phyloP scores from a whole-genome alignment of 2,797 vertebrate species.

The Cossypha dichroa region DNA sequence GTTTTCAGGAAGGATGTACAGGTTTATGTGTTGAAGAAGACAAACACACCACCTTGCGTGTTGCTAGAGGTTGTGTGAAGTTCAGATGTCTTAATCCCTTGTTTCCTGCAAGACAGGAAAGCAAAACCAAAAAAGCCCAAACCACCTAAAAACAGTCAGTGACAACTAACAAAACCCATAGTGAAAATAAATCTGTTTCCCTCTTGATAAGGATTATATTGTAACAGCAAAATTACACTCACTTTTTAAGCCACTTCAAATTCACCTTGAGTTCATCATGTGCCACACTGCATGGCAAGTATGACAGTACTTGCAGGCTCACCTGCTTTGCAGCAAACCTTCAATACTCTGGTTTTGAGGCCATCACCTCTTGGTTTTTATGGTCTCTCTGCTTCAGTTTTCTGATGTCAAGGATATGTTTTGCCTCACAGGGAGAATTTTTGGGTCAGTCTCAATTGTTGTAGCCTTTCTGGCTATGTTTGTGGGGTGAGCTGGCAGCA shows the following conservation, averaged over 20 bases:
- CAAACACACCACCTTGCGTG: neutral
- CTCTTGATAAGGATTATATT: neutral
- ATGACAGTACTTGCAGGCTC: neutral
- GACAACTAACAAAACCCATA: neutral
- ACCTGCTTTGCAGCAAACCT: neutral
- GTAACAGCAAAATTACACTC: neutral
- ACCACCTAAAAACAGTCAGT: neutral
- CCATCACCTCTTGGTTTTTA: neutral
- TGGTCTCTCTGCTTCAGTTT: neutral
- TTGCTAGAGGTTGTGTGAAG: neutral
- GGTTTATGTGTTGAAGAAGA: neutral
- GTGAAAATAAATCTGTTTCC: neutral
- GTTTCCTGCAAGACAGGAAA: neutral
- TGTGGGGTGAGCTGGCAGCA: neutral
- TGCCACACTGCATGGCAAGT: rapidly evolving
- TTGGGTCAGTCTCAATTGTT: neutral
- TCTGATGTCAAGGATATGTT: neutral
- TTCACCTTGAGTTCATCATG: neutral
- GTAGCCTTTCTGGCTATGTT: neutral
- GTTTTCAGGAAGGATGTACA: neutral
- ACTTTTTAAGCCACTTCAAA: neutral
- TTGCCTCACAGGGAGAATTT: neutral
- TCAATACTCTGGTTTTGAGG: neutral
- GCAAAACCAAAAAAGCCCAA: neutral
- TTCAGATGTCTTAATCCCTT: neutral